phyloP scores from a whole-genome alignment of 2,797 vertebrate genomes.

The Strix occidentalis region DNA sequence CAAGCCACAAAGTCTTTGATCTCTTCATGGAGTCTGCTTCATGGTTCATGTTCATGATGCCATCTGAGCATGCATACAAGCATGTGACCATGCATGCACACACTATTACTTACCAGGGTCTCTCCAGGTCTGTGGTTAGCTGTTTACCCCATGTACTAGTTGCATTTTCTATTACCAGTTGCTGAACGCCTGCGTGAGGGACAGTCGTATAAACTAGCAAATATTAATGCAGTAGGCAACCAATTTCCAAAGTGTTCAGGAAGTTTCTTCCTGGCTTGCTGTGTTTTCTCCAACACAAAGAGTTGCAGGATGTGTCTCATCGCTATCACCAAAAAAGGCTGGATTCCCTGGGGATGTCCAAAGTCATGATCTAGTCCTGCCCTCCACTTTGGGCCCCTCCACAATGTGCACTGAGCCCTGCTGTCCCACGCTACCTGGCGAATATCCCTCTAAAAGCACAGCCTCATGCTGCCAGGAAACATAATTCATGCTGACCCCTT shows the following conservation, averaged over 20 bases:
- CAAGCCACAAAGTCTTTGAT: neutral
- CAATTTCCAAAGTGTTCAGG: neutral
- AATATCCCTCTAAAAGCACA: too few species aligned
- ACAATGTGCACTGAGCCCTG: too few species aligned
- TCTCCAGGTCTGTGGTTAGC: neutral
- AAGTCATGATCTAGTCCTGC: too few species aligned
- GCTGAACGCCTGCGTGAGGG: neutral
- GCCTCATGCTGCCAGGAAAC: too few species aligned
- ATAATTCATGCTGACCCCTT: too few species aligned
- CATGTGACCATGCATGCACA: neutral
- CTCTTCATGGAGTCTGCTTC: neutral
- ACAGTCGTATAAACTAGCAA: neutral
- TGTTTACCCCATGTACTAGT: neutral
- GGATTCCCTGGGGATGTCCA: too few species aligned
- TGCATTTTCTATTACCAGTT: neutral
- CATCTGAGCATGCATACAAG: neutral
- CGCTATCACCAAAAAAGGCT: too few species aligned
- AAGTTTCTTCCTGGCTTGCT: too few species aligned
- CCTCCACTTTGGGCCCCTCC: too few species aligned
- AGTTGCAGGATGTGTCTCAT: too few species aligned
- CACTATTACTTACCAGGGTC: neutral
- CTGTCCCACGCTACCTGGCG: too few species aligned
- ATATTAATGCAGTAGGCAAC: neutral
- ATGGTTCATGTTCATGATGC: neutral
- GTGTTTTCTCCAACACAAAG: too few species aligned